These are phyloP conservation scores for Archivesica marissinica DNA, from an alignment of 1,140 invertebrate species.

Conservation along the genomic window DNA sequence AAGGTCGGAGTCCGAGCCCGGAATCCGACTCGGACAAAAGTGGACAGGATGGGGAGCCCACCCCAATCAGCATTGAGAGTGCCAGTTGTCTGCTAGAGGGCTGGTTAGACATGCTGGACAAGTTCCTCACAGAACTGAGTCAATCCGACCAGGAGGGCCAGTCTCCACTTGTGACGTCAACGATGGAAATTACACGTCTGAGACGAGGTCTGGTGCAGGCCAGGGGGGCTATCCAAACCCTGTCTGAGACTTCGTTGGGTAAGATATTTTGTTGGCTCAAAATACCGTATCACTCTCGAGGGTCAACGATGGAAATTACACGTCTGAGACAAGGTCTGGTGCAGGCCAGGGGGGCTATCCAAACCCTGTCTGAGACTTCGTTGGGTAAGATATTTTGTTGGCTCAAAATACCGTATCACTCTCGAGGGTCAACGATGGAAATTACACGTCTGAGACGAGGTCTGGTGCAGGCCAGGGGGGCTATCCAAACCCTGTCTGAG, in stretches of 20 bases:
- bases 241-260: slow-evolving; percentile 37
- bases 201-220: slow-evolving; percentile 51
- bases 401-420: too few relatives aligned
- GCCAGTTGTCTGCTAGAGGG: slow-evolving; percentile 15
- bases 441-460: slow-evolving; percentile 30
- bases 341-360: slow-evolving; percentile 43
- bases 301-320: slow-evolving; percentile 3
- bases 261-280: not conserved
- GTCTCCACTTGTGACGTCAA: not conserved
- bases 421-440: not conserved
- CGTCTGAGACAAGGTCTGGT: slow-evolving; percentile 39
- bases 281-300: too few relatives aligned
- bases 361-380: slow-evolving; percentile 22
- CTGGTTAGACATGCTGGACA: slow-evolving; percentile 43
- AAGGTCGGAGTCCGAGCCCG: slow-evolving; percentile 45
- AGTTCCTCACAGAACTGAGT: slow-evolving; percentile 33
- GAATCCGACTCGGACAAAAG: not conserved
- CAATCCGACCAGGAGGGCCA: slow-evolving; percentile 31
- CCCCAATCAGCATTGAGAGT: slow-evolving; percentile 37
- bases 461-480: slow-evolving; percentile 50
- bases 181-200: slow-evolving; percentile 14
- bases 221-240: slow-evolving; percentile 24
- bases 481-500: slow-evolving; percentile 33
- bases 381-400: too few relatives aligned
- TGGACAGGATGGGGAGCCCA: slow-evolving; percentile 12